phyloP scores from a whole-genome alignment of 2,888 invertebrate species.

The Notodonta dromedarius region DNA sequence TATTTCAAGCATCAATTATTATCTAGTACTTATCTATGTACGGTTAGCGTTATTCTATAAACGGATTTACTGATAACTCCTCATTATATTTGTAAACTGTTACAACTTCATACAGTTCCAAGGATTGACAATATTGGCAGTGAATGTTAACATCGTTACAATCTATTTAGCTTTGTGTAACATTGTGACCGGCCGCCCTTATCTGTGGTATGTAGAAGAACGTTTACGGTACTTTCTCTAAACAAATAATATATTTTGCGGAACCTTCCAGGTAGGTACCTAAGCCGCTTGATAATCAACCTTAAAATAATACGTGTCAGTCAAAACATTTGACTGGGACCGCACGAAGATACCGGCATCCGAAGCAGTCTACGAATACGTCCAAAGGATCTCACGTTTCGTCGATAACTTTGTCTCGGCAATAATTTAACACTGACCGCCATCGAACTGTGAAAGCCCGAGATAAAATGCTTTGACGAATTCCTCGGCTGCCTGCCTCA shows the following conservation, averaged over 20 bases:
- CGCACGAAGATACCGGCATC: slow-evolving; percentile 15
- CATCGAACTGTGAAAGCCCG: slow-evolving; percentile 76
- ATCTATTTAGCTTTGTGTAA: slow-evolving; percentile 44
- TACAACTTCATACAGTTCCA: slow-evolving; percentile 15
- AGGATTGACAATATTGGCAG: slow-evolving; percentile 32
- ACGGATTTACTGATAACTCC: slow-evolving; percentile 20
- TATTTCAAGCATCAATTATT: too few species aligned
- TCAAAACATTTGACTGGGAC: slow-evolving; percentile 17
- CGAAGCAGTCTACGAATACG: slow-evolving; percentile 33
- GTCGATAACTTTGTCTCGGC: slow-evolving; percentile 68
- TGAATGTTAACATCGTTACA: slow-evolving; percentile 44
- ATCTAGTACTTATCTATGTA: not conserved
- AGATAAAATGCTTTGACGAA: slow-evolving; percentile 81
- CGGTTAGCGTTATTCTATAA: not conserved
- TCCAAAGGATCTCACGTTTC: slow-evolving; percentile 56
- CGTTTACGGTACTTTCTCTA: slow-evolving; percentile 52
- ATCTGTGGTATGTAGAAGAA: slow-evolving; percentile 50
- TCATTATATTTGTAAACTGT: slow-evolving; percentile 1
- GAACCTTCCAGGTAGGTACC: slow-evolving; percentile 11
- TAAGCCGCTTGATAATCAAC: slow-evolving; percentile 10
- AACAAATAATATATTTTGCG: slow-evolving; percentile 28
- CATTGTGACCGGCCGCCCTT: slow-evolving; percentile 43
- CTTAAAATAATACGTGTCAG: slow-evolving; percentile 20
- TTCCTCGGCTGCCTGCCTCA: slow-evolving; percentile 70
- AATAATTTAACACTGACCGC: slow-evolving; percentile 76